Evolutionary conservation across 2,113 vertebrate genomes (phyloP).

Genomic region (Hippocampus comes): DNA sequence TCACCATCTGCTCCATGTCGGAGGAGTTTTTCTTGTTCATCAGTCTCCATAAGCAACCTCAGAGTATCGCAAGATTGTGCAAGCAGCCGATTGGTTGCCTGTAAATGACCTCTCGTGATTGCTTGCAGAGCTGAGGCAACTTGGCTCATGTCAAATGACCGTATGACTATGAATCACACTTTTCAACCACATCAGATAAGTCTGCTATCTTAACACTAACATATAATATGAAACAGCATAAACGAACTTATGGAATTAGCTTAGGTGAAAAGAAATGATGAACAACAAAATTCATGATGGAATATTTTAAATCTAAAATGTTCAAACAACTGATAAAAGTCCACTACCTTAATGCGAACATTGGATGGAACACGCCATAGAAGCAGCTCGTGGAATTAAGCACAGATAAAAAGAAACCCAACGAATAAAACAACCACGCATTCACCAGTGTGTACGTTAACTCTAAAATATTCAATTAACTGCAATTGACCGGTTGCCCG

Average conservation of each 20-base stretch:
- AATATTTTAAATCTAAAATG: too few species aligned
- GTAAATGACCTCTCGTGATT: background rate
- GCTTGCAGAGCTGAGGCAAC: background rate
- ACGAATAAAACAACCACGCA: background rate
- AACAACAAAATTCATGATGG: too few species aligned
- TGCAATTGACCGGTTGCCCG: too few species aligned
- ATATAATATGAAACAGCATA: too few species aligned
- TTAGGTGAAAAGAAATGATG: too few species aligned
- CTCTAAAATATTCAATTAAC: background rate
- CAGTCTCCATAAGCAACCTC: background rate
- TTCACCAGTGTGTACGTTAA: background rate
- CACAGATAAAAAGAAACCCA: background rate
- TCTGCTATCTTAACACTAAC: too few species aligned
- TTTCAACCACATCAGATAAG: background rate
- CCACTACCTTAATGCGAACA: background rate
- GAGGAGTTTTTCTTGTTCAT: background rate
- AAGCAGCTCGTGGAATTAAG: background rate
- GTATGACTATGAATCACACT: background rate
- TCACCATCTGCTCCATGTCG: background rate
- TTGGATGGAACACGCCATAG: background rate
- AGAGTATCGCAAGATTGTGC: background rate
- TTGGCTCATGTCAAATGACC: background rate
- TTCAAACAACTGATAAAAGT: too few species aligned
- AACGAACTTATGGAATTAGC: too few species aligned
- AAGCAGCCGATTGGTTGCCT: background rate